These are phyloP conservation scores for Neocloeon triangulifer DNA, from an alignment of 1,140 invertebrate species.

Conservation along the genomic window DNA sequence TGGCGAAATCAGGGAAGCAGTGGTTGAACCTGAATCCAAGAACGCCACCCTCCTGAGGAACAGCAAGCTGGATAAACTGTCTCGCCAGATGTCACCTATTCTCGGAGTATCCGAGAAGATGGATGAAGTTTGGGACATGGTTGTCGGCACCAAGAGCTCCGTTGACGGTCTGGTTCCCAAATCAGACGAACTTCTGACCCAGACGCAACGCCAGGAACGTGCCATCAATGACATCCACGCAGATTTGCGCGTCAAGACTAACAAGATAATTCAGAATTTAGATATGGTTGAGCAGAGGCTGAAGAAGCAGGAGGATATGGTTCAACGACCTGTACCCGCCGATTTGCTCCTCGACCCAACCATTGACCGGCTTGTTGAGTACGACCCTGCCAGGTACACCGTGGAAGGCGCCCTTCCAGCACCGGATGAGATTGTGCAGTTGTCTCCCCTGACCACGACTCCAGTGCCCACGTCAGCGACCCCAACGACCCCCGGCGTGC, in stretches of 20 bases:
- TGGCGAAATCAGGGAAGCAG: conserved; percentile 52
- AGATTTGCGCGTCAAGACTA: conserved; percentile 55
- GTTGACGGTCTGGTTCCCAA: conserved; percentile 64
- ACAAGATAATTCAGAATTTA: conserved; percentile 68
- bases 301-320: conserved; percentile 42
- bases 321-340: conserved; percentile 38
- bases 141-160: conserved; percentile 64
- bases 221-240: conserved; percentile 70
- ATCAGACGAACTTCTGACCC: conserved; percentile 59
- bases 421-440: conserved; percentile 1
- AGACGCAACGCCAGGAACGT: conserved; percentile 64
- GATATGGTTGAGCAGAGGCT: conserved; percentile 61
- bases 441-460: conserved; percentile 13
- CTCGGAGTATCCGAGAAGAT: conserved; percentile 68
- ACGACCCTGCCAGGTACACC: conserved; percentile 36
- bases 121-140: conserved; percentile 73
- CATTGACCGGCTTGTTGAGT: conserved; percentile 49
- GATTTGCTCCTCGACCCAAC: conserved; percentile 52
- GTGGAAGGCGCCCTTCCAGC: conserved; percentile 12
- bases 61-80: conserved; percentile 53
- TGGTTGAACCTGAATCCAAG: conserved; percentile 28
- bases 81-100: conserved; percentile 56
- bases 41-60: conserved; percentile 25
- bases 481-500: conserved; percentile 13
- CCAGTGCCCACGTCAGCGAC: conserved; percentile 11